A percentile compares a stretch with the other conserved stretches of the same genome.
Evolutionary conservation across 2,113 vertebrate genomes (phyloP).

Genomic region (Podiceps cristatus): DNA sequence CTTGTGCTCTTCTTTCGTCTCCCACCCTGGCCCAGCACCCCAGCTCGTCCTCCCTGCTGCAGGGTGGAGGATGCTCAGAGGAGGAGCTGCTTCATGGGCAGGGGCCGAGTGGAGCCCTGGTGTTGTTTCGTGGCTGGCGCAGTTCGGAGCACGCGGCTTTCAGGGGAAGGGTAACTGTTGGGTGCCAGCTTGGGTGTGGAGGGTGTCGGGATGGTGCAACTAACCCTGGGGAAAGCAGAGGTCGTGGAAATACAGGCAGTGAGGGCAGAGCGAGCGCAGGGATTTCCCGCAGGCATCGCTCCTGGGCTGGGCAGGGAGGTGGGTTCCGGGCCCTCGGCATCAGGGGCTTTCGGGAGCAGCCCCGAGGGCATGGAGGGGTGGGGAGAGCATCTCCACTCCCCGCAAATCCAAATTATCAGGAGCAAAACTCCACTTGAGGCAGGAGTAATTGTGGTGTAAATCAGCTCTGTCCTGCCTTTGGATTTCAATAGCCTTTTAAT

Average conservation of each 20-base stretch:
- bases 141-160: accelerated
- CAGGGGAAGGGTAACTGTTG: neutral
- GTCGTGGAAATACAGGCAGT: accelerated
- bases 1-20: accelerated
- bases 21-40: neutral
- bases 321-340: accelerated
- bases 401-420: accelerated
- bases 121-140: neutral
- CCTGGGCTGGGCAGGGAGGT: neutral
- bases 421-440: accelerated
- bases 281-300: accelerated
- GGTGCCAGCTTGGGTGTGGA: neutral
- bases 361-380: neutral
- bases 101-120: neutral
- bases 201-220: neutral
- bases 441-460: accelerated
- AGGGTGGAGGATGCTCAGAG: accelerated
- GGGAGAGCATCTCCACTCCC: neutral
- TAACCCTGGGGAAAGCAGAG: neutral
- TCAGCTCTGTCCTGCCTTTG: neutral
- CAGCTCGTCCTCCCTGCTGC: accelerated
- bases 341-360: accelerated
- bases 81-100: neutral
- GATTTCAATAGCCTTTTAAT: neutral
- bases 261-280: neutral